phyloP scores from a whole-genome alignment of 2,888 invertebrate species.

The Lasioglossum lativentre region DNA sequence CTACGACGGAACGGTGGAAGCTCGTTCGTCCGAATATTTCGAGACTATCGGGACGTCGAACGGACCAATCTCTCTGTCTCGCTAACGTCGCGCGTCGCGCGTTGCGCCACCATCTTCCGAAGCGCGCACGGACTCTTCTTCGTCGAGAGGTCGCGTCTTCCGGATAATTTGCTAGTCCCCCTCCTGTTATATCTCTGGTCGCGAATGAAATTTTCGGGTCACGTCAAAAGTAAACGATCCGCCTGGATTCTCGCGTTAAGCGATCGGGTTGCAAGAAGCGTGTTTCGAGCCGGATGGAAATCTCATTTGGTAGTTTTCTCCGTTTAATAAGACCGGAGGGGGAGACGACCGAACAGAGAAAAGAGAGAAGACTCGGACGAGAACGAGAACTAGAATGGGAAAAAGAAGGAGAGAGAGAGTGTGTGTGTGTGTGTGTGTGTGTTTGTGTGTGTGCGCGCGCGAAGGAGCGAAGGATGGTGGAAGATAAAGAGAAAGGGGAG shows the following conservation, averaged over 20 bases:
- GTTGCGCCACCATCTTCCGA: not conserved
- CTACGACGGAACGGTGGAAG: not conserved
- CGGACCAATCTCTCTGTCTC: not conserved
- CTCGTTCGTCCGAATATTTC: not conserved
- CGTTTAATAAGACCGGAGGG: constrained; percentile 71
- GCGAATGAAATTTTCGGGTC: constrained; percentile 68
- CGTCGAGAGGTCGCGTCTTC: not conserved
- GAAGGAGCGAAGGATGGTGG: not conserved
- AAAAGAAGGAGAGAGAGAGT: not conserved
- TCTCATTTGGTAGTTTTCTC: constrained; percentile 74
- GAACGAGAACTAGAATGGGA: not conserved
- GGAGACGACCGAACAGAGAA: not conserved
- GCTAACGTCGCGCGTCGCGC: not conserved
- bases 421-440: not conserved
- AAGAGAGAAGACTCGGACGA: not conserved
- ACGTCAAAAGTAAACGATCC: constrained; percentile 68
- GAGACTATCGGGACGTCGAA: not conserved
- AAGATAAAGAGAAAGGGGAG: not conserved
- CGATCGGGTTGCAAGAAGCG: constrained; percentile 55
- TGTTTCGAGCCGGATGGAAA: constrained; percentile 73
- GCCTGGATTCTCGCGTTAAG: constrained; percentile 59
- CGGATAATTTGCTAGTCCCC: constrained; percentile 33
- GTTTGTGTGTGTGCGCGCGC: not conserved
- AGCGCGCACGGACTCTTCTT: not conserved
- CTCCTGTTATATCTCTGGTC: constrained; percentile 27